A percentile compares a stretch with the other conserved stretches of the same genome.
Conservation (phyloP, 2,888 invertebrate species). For the Calameuta idolon region DNA sequence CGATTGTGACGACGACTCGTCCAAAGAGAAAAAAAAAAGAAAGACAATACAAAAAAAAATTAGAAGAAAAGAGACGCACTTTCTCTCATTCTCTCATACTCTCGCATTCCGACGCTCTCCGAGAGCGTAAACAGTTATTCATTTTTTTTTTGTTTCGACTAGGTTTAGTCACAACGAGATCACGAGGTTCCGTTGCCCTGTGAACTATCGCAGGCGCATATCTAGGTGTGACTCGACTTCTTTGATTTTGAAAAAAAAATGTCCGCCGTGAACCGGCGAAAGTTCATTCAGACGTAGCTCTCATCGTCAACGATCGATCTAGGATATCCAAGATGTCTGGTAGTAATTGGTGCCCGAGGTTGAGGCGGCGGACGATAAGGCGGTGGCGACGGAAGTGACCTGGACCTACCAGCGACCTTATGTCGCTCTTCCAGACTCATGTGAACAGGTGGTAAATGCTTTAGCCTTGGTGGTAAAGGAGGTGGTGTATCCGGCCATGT, state of each 20-base stretch:
- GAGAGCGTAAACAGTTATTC: constrained; percentile 28
- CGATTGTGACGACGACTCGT: not conserved
- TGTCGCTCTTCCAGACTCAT: constrained; percentile 73
- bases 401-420: constrained; percentile 61
- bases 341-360: constrained; percentile 59
- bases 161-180: constrained; percentile 47
- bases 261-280: constrained; percentile 4
- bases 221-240: constrained; percentile 23
- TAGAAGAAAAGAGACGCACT: constrained; percentile 4
- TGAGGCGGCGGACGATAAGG: constrained; percentile 64
- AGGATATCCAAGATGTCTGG: constrained; percentile 58
- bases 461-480: constrained; percentile 73
- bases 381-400: constrained; percentile 63
- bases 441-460: constrained; percentile 76
- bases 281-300: constrained; percentile 58
- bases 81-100: not conserved
- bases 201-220: constrained; percentile 8
- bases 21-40: not conserved
- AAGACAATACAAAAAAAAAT: not conserved
- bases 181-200: constrained; percentile 13
- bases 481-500: constrained; percentile 70
- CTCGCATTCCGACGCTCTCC: constrained; percentile 2
- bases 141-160: constrained; percentile 47
- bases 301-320: constrained; percentile 64
- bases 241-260: constrained; percentile 22